Percentiles rank a stretch among this genome's conserved stretches.
Evolutionary conservation across 2,888 invertebrate species (phyloP).

Genomic region (Laothoe populi): DNA sequence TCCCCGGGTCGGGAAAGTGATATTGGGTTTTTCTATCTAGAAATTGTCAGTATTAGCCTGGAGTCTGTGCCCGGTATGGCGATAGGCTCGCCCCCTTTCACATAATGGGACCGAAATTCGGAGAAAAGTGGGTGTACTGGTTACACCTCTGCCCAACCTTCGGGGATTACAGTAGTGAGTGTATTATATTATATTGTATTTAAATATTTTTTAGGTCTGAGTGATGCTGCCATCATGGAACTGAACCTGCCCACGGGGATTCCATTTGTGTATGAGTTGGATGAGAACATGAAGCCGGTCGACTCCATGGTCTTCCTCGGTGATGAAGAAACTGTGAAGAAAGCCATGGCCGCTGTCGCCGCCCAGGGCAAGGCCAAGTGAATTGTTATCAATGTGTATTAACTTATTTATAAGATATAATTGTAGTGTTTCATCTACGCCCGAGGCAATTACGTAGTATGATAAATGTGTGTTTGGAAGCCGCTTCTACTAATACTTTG

Average conservation of each 20-base stretch:
- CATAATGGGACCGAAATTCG: too few species aligned
- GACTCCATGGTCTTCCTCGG: constrained; percentile 90
- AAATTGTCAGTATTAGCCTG: too few species aligned
- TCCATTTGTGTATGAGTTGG: constrained; percentile 91
- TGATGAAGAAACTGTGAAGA: constrained; percentile 90
- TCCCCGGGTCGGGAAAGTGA: too few species aligned
- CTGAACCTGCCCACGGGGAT: constrained; percentile 92
- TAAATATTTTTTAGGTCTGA: constrained; percentile 77
- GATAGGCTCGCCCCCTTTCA: too few species aligned
- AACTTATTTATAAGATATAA: constrained; percentile 19
- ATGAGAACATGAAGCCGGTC: constrained; percentile 88
- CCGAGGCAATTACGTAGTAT: not conserved
- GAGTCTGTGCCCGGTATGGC: too few species aligned
- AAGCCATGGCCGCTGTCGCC: constrained; percentile 91
- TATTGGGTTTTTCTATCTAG: too few species aligned
- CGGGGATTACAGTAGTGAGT: too few species aligned
- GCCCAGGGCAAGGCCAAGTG: constrained; percentile 91
- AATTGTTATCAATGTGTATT: constrained; percentile 31
- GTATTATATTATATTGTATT: too few species aligned
- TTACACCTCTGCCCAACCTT: too few species aligned
- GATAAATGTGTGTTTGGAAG: not conserved
- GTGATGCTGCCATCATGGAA: constrained; percentile 89
- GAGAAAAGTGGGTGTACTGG: too few species aligned
- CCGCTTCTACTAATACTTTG: not conserved
- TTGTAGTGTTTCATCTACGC: constrained; percentile 5